Percentiles rank a stretch among this genome's conserved stretches.
Conservation (phyloP, 2,797 vertebrate genomes). For the Strix occidentalis region DNA sequence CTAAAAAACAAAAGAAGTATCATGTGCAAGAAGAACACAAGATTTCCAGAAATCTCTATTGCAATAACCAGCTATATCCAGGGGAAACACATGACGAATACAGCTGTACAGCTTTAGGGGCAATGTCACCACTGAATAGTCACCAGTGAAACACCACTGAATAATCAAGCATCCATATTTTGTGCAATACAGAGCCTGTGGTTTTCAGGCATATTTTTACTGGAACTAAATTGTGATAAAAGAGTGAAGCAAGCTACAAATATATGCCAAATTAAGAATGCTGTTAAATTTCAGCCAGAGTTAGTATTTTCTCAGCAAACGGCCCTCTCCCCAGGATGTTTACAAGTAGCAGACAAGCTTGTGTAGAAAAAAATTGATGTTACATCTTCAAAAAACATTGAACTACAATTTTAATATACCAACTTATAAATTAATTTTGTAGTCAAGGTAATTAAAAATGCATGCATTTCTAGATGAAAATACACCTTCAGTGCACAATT, state of each 20-base stretch:
- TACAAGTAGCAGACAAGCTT: not conserved
- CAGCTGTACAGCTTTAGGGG: not conserved
- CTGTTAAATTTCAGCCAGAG: not conserved
- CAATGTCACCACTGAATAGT: not conserved
- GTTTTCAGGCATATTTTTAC: not conserved
- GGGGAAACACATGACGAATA: not conserved
- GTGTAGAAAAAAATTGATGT: not conserved
- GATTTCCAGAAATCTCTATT: not conserved
- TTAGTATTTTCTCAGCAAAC: not conserved
- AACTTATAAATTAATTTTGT: not conserved
- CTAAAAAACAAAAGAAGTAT: not conserved
- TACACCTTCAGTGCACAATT: not conserved
- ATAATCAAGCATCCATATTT: not conserved
- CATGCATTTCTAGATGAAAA: not conserved
- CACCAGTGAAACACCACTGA: not conserved
- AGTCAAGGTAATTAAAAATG: not conserved
- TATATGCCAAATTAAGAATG: not conserved
- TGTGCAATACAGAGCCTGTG: not conserved
- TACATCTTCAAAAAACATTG: not conserved
- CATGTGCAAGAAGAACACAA: not conserved
- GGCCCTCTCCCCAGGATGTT: not conserved
- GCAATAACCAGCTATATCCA: not conserved
- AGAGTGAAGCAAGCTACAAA: not conserved
- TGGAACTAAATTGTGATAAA: not conserved
- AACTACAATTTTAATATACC: not conserved